phyloP scores from a whole-genome alignment of 2,113 vertebrate genomes.

The Cyprinus carpio region DNA sequence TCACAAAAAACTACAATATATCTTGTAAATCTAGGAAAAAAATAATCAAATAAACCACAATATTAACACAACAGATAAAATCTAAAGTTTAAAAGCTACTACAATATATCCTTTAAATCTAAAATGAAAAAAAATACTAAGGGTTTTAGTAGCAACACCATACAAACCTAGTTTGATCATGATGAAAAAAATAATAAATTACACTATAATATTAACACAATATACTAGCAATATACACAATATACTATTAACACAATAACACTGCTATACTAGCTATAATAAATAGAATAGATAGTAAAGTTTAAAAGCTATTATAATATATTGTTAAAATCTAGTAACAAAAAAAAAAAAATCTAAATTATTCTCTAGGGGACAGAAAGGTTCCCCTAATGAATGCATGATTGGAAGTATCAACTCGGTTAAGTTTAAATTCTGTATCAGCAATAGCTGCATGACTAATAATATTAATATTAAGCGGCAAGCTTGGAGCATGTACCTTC shows the following conservation, averaged over 20 bases:
- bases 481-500: conserved; percentile 75
- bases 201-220: too few species aligned
- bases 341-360: too few species aligned
- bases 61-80: not conserved
- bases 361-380: not conserved
- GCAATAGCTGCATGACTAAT: not conserved
- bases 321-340: not conserved
- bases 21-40: not conserved
- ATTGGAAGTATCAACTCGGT: not conserved
- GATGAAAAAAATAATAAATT: too few species aligned
- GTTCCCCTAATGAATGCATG: not conserved
- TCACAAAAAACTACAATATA: not conserved
- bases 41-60: not conserved
- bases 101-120: not conserved
- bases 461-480: not conserved
- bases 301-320: too few species aligned
- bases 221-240: too few species aligned
- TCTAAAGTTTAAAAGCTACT: not conserved
- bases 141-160: too few species aligned
- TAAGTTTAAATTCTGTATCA: not conserved
- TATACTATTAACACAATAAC: too few species aligned
- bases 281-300: too few species aligned
- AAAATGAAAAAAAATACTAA: too few species aligned
- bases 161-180: too few species aligned
- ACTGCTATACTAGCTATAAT: too few species aligned